Conservation (phyloP, 1,140 invertebrate genomes). For the Meloidogyne chitwoodi region DNA sequence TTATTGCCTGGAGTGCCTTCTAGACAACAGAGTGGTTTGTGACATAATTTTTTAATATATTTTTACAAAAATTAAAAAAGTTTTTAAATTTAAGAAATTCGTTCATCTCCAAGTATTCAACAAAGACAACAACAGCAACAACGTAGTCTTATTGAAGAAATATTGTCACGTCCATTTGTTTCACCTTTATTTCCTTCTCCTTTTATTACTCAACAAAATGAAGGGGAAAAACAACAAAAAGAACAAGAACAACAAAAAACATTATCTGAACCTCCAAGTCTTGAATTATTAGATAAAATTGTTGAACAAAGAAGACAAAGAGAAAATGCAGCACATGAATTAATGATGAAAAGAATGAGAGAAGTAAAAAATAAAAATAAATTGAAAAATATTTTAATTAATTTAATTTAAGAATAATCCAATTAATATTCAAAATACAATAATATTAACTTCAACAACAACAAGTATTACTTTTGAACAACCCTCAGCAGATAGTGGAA, state of each 20-base stretch:
- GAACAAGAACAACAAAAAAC: neutral
- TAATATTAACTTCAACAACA: neutral
- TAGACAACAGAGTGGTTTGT: neutral
- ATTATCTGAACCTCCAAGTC: conserved; percentile 7
- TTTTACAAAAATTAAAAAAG: neutral
- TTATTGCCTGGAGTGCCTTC: conserved; percentile 5
- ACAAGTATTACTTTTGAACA: neutral
- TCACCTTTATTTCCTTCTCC: neutral
- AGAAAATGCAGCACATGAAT: neutral
- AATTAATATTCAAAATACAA: neutral
- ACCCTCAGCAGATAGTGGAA: neutral
- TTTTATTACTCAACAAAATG: neutral
- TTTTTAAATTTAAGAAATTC: neutral
- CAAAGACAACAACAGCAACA: conserved; percentile 3
- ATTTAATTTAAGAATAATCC: neutral
- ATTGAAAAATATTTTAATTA: neutral
- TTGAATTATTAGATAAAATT: conserved; percentile 16
- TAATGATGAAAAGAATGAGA: neutral
- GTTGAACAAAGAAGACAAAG: conserved; percentile 12
- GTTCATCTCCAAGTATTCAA: neutral
- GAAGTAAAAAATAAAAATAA: neutral
- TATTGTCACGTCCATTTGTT: neutral
- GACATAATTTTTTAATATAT: neutral
- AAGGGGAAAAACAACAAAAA: neutral
- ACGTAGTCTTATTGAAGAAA: neutral